Evolutionary conservation across 1,140 invertebrate species (phyloP), one percentile per base, ranked within the genome.

Genomic region (Drosophila saltans): DNA sequence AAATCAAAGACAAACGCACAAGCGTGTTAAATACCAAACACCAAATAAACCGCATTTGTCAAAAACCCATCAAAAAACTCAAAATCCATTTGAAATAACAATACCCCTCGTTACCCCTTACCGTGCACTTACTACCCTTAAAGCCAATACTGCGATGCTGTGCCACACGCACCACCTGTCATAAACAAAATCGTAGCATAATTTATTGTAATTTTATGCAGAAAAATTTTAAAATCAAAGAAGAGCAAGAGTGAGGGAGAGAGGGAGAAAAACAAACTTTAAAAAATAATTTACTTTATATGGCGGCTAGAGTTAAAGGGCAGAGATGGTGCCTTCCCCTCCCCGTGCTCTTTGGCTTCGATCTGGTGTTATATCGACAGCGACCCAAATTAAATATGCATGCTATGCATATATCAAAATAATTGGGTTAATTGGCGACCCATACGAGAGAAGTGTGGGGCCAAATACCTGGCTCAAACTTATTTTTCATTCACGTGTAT

Each of bases 181-280:
- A 82, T 76, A 69, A 80, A 48, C 57, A 75, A 80, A 88, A 80
- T 82, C 82, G 74, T 66, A 82, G 69, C 75, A 88, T 88, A 82
- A 88, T 86, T 82, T 82, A 86, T 88, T 66, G 66, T 82, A 88
- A 82, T 88, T 66, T 70, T 69, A 86, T 86, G 76, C 83, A 64
- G 66, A 78, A 67, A 57, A 57, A 69, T 81, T 76, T 41, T 26
- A 56, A 43, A 73, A 58, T 24, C n/a, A 66, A 67, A 66, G n/a
- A 45, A n/a, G 6, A n/a, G 16, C 11, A n/a, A 45, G n/a, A 45
- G 43, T 6, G 43, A 16, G 40, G n/a, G 41, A 2, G 41, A 43
- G 41, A 43, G 10, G 16, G 41, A 43, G 41, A 43, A 62, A 16
- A 69, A 62, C 69, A 69, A 82, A 66, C 66, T 78, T 67, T 40